These are phyloP conservation scores for Phataginus tetradactyla DNA, from an alignment of 2,797 vertebrate species.

Conservation along the genomic window DNA sequence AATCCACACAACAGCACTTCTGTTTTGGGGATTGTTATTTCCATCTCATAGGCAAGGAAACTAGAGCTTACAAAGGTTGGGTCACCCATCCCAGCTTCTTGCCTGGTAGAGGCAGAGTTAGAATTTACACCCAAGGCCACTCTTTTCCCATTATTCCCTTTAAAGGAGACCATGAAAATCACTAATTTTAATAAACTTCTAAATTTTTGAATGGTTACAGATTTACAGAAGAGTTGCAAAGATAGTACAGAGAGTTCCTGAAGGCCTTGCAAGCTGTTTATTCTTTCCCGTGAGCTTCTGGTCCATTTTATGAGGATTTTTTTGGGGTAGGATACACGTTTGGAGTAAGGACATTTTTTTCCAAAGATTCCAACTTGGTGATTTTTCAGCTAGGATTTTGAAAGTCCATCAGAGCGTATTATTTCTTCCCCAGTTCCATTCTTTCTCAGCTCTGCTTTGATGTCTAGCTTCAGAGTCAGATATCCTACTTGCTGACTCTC, in stretches of 20 bases:
- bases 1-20: not conserved
- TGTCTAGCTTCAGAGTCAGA: not conserved
- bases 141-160: conserved; percentile 32
- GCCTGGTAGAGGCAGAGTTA: not conserved
- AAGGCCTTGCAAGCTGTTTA: not conserved
- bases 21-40: not conserved
- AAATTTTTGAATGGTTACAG: conserved; percentile 55
- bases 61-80: not conserved
- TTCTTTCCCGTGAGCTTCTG: not conserved
- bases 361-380: conserved; percentile 21
- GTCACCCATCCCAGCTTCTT: not conserved
- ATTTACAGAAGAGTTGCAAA: conserved; percentile 58
- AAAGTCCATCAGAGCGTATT: not conserved
- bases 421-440: not conserved
- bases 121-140: not conserved
- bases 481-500: not conserved
- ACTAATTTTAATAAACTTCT: conserved; percentile 47
- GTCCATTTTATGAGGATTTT: conserved; percentile 53
- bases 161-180: conserved; percentile 37
- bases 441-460: conserved; percentile 25
- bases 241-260: conserved; percentile 21
- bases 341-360: conserved; percentile 17
- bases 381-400: conserved; percentile 51
- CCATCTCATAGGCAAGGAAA: conserved; percentile 23
- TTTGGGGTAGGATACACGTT: conserved; percentile 21